Evolutionary conservation across 2,113 vertebrate species (phyloP).

Genomic region (Collichthys lucidus): DNA sequence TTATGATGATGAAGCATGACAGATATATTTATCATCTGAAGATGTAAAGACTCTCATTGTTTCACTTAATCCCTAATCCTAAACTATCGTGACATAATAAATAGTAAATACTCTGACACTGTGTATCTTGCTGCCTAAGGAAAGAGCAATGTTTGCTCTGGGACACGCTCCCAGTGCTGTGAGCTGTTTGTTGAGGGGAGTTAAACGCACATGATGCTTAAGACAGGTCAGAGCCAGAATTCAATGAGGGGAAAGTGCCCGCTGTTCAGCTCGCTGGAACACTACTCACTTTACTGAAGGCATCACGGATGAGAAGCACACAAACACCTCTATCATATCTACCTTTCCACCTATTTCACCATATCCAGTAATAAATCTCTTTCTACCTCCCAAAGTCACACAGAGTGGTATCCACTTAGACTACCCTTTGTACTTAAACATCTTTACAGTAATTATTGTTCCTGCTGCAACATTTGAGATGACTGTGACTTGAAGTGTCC

Average conservation of each 20-base stretch:
- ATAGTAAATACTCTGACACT: constrained; percentile 29
- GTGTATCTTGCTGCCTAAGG: constrained; percentile 26
- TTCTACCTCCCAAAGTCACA: background rate
- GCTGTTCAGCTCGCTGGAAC: constrained; percentile 26
- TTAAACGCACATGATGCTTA: constrained; percentile 25
- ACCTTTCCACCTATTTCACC: constrained; percentile 7
- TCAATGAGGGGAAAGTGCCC: constrained; percentile 49
- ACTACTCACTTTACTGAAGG: constrained; percentile 10
- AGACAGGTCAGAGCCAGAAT: constrained; percentile 40
- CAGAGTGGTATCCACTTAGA: constrained; percentile 26
- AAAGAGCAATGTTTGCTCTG: constrained; percentile 60
- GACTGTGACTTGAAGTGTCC: constrained; percentile 53
- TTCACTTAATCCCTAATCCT: constrained; percentile 19
- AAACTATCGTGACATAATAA: constrained; percentile 39
- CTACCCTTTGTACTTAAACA: constrained; percentile 7
- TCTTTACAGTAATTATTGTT: constrained; percentile 47
- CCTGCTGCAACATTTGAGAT: constrained; percentile 28
- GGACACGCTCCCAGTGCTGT: constrained; percentile 29
- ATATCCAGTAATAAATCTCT: background rate
- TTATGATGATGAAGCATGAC: background rate
- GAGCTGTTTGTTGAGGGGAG: constrained; percentile 55
- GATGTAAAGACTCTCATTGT: constrained; percentile 22
- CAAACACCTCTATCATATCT: constrained; percentile 23
- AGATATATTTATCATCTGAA: constrained; percentile 12
- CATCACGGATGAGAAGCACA: constrained; percentile 5